Evolutionary conservation across 2,888 invertebrate species (phyloP), one percentile per base, ranked within the genome.

Genomic region (Cephus pygmeus): DNA sequence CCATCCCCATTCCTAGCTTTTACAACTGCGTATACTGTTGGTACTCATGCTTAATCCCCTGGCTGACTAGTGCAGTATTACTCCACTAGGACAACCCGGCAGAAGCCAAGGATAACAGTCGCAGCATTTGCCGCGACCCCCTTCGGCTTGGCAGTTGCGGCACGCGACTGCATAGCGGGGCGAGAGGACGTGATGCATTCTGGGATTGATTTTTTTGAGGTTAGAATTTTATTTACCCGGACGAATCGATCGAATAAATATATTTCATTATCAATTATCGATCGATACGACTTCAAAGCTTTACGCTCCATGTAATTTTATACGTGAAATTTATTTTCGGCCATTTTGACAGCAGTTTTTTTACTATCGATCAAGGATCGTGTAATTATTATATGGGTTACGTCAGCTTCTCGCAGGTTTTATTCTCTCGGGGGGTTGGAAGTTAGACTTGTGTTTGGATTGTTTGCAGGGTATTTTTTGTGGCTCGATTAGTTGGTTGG

Each of bases 1-100:
- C 74, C 68, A 30, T 74, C 69, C 31, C 73, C 56, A 36, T 73
- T 35, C 35, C 56, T 75, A 68, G 80, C 76, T 30, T 76, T 23
- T 56, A 56, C 9, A 56, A 56, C 23, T 23, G 6, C 56, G 1
- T 23, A 23, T 56, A 56, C 56, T 56, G 9, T 56, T 56, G 23
- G 23, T 56, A 56, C 56, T 23, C 56, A 0, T 56, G 56, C 56
- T 56, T 23, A 56, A 56, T 15, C 56, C 56, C 23, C 15, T 56
- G 56, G 23, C 56, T 56, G 56, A 56, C 56, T 56, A 56, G 56
- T 56, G 9, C 56, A 2, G 56, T 56, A 23, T 56, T 23, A 23
- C 56, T 56, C 56, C 23, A 23, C 56, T 56, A 56, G 23, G 23
- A 56, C 12, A 23, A 15, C 40, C 40, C 4, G 40, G 56, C 56